A percentile compares a stretch with the other conserved stretches of the same genome.
phyloP scores from a whole-genome alignment of 2,888 invertebrate genomes.

The Zaprionus obscuricornis region DNA sequence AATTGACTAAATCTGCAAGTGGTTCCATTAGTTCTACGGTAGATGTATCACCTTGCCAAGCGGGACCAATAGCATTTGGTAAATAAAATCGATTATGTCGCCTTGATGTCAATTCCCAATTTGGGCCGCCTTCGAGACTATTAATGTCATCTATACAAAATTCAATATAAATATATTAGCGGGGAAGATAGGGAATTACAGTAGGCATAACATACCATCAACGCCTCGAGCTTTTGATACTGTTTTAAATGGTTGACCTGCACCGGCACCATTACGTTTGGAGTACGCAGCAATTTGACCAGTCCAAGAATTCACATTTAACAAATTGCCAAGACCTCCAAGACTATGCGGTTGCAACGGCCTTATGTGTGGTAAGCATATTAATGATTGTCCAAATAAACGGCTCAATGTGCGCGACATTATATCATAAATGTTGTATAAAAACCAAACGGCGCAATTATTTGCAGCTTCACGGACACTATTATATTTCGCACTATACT shows the following conservation, averaged over 20 bases:
- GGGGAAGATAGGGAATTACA: neutral
- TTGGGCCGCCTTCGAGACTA: constrained; percentile 83
- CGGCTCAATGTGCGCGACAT: constrained; percentile 67
- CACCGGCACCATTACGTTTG: constrained; percentile 59
- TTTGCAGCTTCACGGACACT: constrained; percentile 29
- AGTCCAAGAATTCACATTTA: constrained; percentile 3
- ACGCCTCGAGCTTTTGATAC: constrained; percentile 47
- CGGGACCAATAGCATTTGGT: constrained; percentile 88
- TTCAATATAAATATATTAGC: neutral
- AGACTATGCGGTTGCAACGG: constrained; percentile 4
- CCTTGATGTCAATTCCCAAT: constrained; percentile 88
- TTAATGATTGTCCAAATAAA: constrained; percentile 44
- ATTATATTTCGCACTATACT: neutral
- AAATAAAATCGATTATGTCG: constrained; percentile 88
- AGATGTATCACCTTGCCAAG: constrained; percentile 87
- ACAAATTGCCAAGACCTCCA: constrained; percentile 4
- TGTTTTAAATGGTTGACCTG: constrained; percentile 50
- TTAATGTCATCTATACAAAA: constrained; percentile 66
- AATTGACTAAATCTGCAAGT: constrained; percentile 47
- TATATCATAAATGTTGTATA: constrained; percentile 61
- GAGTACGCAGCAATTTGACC: constrained; percentile 45
- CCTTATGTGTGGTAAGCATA: constrained; percentile 8
- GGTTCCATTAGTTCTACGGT: constrained; percentile 78
- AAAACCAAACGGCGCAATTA: constrained; percentile 36
- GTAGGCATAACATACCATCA: constrained; percentile 23